These are phyloP conservation scores for Poicephalus meyeri DNA, from an alignment of 2,113 vertebrate species.

Conservation along the genomic window DNA sequence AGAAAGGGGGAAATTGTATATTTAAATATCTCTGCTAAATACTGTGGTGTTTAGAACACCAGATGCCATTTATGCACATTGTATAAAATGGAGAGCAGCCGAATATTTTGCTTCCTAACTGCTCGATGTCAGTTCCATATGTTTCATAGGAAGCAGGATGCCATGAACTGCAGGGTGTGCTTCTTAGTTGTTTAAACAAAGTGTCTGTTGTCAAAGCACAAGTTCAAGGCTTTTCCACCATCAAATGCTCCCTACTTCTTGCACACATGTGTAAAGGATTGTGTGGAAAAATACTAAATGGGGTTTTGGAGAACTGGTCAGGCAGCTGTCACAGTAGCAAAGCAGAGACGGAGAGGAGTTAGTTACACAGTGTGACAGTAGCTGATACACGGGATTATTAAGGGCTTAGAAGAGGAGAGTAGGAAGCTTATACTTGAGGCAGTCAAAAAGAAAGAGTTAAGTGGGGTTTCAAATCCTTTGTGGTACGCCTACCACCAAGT, in stretches of 20 bases:
- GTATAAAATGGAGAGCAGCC: background rate
- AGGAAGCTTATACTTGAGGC: background rate
- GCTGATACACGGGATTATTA: background rate
- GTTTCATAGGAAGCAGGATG: background rate
- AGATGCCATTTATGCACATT: background rate
- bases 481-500: background rate
- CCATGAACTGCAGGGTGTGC: background rate
- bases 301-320: background rate
- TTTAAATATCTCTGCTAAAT: background rate
- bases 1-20: background rate
- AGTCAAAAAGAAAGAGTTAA: background rate
- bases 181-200: background rate
- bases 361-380: background rate
- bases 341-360: background rate
- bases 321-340: background rate
- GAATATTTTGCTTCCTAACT: background rate
- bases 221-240: background rate
- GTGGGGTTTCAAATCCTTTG: background rate
- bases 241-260: background rate
- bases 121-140: background rate
- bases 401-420: background rate
- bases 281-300: background rate
- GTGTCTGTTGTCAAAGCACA: background rate
- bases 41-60: background rate
- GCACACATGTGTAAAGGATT: rapidly evolving